phyloP scores from a whole-genome alignment of 2,888 invertebrate species.

The Orthonevra nobilis region DNA sequence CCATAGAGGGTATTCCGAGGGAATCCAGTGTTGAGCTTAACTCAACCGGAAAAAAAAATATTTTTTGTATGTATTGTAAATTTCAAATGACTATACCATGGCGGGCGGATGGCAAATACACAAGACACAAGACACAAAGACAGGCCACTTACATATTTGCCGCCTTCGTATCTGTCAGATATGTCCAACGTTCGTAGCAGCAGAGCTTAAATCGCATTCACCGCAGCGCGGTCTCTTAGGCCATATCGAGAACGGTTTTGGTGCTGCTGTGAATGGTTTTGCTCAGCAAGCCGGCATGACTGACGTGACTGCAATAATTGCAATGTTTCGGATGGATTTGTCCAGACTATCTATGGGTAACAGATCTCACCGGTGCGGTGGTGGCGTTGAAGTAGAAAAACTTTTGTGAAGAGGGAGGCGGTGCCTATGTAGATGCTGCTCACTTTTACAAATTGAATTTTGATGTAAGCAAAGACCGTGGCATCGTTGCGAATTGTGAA shows the following conservation, averaged over 20 bases:
- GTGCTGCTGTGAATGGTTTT: conserved; percentile 18
- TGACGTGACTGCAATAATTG: conserved; percentile 67
- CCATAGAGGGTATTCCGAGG: conserved; percentile 1
- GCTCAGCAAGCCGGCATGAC: conserved; percentile 1
- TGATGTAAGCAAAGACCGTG: conserved; percentile 25
- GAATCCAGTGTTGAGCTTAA: conserved; percentile 18
- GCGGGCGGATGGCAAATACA: conserved; percentile 48
- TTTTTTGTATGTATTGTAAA: conserved; percentile 37
- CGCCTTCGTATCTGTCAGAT: conserved; percentile 58
- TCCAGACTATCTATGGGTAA: conserved; percentile 43
- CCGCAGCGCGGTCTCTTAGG: neutral
- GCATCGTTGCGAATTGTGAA: neutral
- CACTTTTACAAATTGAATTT: conserved; percentile 41
- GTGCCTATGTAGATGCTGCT: conserved; percentile 4
- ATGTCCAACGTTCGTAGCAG: too few relatives aligned
- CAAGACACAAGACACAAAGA: conserved; percentile 16
- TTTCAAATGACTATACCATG: conserved; percentile 38
- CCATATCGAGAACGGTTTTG: conserved; percentile 14
- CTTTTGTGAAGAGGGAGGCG: conserved; percentile 9
- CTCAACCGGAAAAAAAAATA: conserved; percentile 45
- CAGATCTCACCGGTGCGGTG: conserved; percentile 28
- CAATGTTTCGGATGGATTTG: conserved; percentile 36
- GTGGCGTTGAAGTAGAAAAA: conserved; percentile 31
- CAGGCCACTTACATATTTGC: conserved; percentile 41
- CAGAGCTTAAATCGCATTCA: conserved; percentile 27